Base-by-base conservation (phyloP, 2,888 invertebrate genomes). In the Athalia circularis region DNA sequence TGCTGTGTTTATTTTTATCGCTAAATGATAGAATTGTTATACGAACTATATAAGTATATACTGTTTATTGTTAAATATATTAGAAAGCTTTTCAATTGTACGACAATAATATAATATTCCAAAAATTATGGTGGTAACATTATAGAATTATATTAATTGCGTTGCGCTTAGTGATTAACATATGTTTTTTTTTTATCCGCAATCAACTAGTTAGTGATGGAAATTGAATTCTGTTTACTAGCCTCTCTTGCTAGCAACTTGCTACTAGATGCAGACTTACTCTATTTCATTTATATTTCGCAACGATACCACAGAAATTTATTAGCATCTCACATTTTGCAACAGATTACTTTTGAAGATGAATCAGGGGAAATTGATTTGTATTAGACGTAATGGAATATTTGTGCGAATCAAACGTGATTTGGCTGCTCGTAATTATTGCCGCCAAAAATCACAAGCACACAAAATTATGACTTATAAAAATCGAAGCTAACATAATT, bases 21-120 rank as follows among this genome's bases (percentile, higher is more conserved):
- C 13, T 29, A 29, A 11, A 70, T 70, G 45, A 70, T 59, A 29
- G 47, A 59, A 70, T 70, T 59, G 59, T 70, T 72, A 72, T 72
- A 72, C 59, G 43, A 72, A 47, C 59, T 52, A 29, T 29, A 29
- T 29, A 29, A 29, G 29, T 29, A 29, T 29, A 29, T 29, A 47
- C 72, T 72, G 72, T 59, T 72, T 59, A 59, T 72, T 72, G 72
- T 72, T 72, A 72, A 72, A 72, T 72, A 72, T 72, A 59, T 72
- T 72, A 72, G 72, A 72, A 29, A 59, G 72, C 72, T 72, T 70
- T 11, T 77, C 61, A 70, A 7, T 77, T 77, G 62, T 77, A 72
- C 77, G 70, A 77, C 77, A 77, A 77, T 77, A 77, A 77, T 6
- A 61, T 50, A 29, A 29, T 72, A 72, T 77, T 70, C 0, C 61